Conservation (phyloP, 2,113 vertebrate species). For the Urocitellus parryii region DNA sequence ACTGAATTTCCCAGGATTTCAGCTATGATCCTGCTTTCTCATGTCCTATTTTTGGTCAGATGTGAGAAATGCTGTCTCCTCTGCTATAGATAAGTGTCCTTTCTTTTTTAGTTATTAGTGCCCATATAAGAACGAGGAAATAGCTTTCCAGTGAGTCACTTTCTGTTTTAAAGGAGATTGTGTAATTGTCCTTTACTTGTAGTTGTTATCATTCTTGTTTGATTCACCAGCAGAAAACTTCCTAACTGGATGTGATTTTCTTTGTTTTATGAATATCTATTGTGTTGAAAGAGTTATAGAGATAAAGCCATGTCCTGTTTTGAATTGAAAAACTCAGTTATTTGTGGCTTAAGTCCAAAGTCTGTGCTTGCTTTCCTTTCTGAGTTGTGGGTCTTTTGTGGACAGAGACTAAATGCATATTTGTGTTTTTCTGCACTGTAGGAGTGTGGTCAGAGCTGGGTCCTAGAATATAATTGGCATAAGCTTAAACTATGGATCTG, state of each 20-base stretch:
- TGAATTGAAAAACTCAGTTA: neutral
- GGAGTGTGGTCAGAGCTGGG: neutral
- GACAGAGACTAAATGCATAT: neutral
- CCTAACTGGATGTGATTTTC: neutral
- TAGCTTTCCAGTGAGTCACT: neutral
- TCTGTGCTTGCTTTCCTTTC: neutral
- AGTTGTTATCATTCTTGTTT: neutral
- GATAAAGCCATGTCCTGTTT: neutral
- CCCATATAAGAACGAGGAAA: neutral
- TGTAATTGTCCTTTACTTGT: neutral
- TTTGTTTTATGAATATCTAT: neutral
- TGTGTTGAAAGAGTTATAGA: neutral
- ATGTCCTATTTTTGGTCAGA: slow-evolving; percentile 15
- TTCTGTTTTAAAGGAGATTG: slow-evolving; percentile 12
- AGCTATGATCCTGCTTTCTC: neutral
- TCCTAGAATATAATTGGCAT: neutral
- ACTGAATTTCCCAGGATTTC: slow-evolving; percentile 36
- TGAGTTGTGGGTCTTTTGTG: neutral
- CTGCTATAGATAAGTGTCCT: neutral
- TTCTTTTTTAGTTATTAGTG: neutral
- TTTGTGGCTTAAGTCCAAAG: neutral
- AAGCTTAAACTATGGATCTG: neutral
- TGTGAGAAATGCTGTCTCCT: neutral
- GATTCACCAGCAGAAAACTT: neutral
- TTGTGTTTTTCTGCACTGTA: neutral